Evolutionary conservation across 2,888 invertebrate species (phyloP).

Genomic region (Coenonympha glycerion): DNA sequence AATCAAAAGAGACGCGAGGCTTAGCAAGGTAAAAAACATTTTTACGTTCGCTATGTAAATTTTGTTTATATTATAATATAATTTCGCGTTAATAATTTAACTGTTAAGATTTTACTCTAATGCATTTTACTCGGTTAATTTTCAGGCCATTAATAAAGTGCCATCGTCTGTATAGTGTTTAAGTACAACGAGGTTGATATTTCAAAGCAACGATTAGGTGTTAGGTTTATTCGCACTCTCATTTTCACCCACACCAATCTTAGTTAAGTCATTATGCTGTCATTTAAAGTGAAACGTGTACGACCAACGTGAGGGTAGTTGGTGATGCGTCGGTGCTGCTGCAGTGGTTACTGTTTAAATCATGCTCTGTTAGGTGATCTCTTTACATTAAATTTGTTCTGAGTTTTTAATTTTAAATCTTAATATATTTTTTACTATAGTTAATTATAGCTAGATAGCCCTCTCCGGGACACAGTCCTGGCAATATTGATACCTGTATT

Average conservation of each 20-base stretch:
- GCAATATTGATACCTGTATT: slow-evolving; percentile 72
- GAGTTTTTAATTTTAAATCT: slow-evolving; percentile 45
- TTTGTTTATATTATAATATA: slow-evolving; percentile 42
- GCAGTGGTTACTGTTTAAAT: slow-evolving; percentile 52
- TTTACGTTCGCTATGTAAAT: slow-evolving; percentile 49
- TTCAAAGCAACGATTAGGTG: slow-evolving; percentile 49
- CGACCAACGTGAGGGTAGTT: slow-evolving; percentile 35
- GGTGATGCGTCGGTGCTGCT: slow-evolving; percentile 57
- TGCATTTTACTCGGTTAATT: slow-evolving; percentile 75
- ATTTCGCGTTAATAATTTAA: slow-evolving; percentile 55
- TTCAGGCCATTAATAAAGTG: slow-evolving; percentile 75
- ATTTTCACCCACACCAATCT: slow-evolving; percentile 19
- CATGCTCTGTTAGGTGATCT: slow-evolving; percentile 63
- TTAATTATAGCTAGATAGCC: slow-evolving; percentile 42
- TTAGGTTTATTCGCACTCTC: slow-evolving; percentile 38
- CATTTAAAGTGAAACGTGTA: slow-evolving; percentile 12
- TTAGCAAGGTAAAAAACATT: slow-evolving; percentile 54
- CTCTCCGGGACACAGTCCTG: slow-evolving; percentile 45
- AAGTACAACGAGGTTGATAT: slow-evolving; percentile 60
- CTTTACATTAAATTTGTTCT: slow-evolving; percentile 61
- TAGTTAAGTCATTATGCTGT: slow-evolving; percentile 18
- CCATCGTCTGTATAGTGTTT: slow-evolving; percentile 70
- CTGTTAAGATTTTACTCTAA: slow-evolving; percentile 65
- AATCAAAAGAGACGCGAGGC: slow-evolving; percentile 66
- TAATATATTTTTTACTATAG: slow-evolving; percentile 64